Conservation (phyloP, 2,797 vertebrate genomes). For the Ceryle rudis region DNA sequence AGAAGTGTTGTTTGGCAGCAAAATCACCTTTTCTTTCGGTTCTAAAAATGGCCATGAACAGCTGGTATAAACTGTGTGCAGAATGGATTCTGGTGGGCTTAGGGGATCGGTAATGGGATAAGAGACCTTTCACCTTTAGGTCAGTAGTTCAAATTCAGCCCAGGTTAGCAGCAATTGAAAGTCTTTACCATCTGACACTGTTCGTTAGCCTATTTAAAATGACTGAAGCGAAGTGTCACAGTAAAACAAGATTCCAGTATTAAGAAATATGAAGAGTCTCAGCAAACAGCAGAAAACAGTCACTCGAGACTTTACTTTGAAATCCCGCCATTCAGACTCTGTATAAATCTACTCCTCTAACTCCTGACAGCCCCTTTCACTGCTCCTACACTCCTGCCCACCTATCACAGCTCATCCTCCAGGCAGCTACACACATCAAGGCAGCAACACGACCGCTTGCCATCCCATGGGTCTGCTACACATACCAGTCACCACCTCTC, state of each 20-base stretch:
- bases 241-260: slow-evolving; percentile 35
- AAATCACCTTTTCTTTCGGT: slow-evolving; percentile 63
- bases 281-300: not conserved
- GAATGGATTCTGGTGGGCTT: slow-evolving; percentile 66
- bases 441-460: not conserved
- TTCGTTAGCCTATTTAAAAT: slow-evolving; percentile 48
- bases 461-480: rapidly evolving
- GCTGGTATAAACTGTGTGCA: slow-evolving; percentile 68
- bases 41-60: slow-evolving; percentile 59
- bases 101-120: slow-evolving; percentile 67
- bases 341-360: not conserved
- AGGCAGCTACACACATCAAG: rapidly evolving
- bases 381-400: not conserved
- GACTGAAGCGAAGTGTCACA: slow-evolving; percentile 53
- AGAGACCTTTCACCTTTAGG: slow-evolving; percentile 73
- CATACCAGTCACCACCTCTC: not conserved
- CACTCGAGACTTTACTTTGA: not conserved
- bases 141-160: slow-evolving; percentile 67
- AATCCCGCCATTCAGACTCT: not conserved
- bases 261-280: slow-evolving; percentile 38
- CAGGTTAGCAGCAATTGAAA: slow-evolving; percentile 70
- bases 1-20: slow-evolving; percentile 64
- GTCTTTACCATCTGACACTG: slow-evolving; percentile 65
- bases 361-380: not conserved
- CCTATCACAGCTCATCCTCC: not conserved